Evolutionary conservation across 2,113 vertebrate species (phyloP).

Genomic region (Myotis brandtii): DNA sequence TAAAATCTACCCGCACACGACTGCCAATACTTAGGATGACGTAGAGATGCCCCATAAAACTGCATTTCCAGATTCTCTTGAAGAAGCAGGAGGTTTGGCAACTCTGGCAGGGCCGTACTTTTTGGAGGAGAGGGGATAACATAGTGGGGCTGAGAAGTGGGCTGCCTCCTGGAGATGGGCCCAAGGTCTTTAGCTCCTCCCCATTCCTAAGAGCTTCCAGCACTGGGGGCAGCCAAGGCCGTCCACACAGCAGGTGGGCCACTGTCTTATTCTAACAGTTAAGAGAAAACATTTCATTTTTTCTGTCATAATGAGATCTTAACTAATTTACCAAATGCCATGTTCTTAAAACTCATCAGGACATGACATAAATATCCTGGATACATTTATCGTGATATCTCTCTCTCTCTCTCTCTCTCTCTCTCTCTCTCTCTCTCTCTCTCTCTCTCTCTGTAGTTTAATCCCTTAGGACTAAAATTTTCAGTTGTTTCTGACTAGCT

Average conservation of each 20-base stretch:
- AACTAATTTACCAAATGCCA: neutral
- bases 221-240: accelerated
- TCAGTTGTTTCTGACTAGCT: neutral
- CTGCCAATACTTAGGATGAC: neutral
- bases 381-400: neutral
- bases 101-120: neutral
- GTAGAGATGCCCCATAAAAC: neutral
- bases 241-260: neutral
- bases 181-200: accelerated
- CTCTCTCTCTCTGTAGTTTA: neutral
- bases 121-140: neutral
- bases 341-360: neutral
- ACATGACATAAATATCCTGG: neutral
- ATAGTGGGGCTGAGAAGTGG: neutral
- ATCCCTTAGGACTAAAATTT: neutral
- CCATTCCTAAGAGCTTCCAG: neutral
- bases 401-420: neutral
- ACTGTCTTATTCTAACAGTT: neutral
- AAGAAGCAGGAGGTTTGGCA: neutral
- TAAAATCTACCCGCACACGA: neutral
- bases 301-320: neutral
- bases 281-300: neutral
- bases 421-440: too few species aligned
- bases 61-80: neutral
- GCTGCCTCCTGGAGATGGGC: too few species aligned